These are phyloP conservation scores for Hyphantria cunea DNA, from an alignment of 1,140 invertebrate species.

Conservation along the genomic window DNA sequence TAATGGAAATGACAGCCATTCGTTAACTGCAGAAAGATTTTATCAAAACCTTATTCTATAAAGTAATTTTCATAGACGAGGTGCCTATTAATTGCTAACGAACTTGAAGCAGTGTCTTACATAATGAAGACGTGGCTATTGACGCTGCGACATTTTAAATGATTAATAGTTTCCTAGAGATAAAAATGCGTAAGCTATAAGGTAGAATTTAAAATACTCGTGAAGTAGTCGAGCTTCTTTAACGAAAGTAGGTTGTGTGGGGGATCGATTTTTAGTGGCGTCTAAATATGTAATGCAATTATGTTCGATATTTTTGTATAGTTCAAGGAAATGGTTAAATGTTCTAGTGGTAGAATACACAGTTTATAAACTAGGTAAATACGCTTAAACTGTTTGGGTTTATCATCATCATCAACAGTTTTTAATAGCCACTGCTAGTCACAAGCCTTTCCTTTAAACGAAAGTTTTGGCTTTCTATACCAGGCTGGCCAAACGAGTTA, in stretches of 20 bases:
- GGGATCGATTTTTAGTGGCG: conserved; percentile 9
- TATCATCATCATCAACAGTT: too few relatives aligned
- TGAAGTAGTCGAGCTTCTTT: conserved; percentile 12
- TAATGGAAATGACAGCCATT: too few relatives aligned
- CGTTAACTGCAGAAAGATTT: neutral
- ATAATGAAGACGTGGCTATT: conserved; percentile 25
- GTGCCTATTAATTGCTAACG: conserved; percentile 20
- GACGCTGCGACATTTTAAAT: conserved; percentile 17
- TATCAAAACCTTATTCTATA: neutral
- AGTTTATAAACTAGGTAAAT: neutral
- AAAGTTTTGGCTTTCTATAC: too few relatives aligned
- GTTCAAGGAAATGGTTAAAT: neutral
- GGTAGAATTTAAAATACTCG: neutral
- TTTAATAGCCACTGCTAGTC: too few relatives aligned
- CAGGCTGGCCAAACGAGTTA: too few relatives aligned
- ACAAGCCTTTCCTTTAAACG: too few relatives aligned
- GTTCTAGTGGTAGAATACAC: neutral
- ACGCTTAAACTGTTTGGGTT: too few relatives aligned
- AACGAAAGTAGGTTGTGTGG: neutral
- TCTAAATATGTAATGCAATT: neutral
- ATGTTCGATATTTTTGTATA: neutral
- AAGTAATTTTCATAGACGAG: conserved; percentile 16
- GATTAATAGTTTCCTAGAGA: conserved; percentile 28
- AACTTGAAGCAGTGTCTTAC: conserved; percentile 15
- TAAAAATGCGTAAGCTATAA: conserved; percentile 11